phyloP scores from a whole-genome alignment of 2,113 vertebrate genomes.

The Upupa epops region DNA sequence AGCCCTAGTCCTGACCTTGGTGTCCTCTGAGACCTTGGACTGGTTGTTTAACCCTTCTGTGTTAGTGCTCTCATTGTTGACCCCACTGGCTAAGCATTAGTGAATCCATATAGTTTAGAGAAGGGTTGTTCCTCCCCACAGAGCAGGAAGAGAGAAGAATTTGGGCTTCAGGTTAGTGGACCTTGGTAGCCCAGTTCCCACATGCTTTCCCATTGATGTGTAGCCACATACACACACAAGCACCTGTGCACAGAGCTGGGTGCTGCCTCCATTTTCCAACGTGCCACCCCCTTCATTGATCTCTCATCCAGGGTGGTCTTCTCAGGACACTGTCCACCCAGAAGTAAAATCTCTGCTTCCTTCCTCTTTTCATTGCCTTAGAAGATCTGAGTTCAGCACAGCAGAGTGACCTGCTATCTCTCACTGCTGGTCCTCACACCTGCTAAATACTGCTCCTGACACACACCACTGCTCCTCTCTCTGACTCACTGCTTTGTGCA shows the following conservation, averaged over 20 bases:
- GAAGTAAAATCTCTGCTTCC: background rate
- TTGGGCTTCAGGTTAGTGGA: background rate
- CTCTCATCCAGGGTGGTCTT: background rate
- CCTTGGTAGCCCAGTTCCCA: background rate
- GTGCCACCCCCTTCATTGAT: background rate
- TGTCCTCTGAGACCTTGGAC: background rate
- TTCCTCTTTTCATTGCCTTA: background rate
- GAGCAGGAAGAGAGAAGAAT: background rate
- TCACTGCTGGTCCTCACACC: background rate
- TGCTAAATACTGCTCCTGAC: background rate
- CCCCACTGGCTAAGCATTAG: background rate
- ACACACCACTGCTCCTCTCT: background rate
- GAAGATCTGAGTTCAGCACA: background rate
- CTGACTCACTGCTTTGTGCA: fast-evolving
- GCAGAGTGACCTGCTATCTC: background rate
- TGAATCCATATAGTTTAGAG: background rate
- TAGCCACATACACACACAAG: background rate
- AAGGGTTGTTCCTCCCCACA: fast-evolving
- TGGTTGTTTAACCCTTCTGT: background rate
- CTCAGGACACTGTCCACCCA: background rate
- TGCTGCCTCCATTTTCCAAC: background rate
- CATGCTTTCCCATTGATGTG: background rate
- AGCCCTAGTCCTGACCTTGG: background rate
- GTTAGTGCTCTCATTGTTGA: too few species aligned
- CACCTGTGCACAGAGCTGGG: background rate